Evolutionary conservation across 2,113 vertebrate species (phyloP).

Genomic region (Esox niger): DNA sequence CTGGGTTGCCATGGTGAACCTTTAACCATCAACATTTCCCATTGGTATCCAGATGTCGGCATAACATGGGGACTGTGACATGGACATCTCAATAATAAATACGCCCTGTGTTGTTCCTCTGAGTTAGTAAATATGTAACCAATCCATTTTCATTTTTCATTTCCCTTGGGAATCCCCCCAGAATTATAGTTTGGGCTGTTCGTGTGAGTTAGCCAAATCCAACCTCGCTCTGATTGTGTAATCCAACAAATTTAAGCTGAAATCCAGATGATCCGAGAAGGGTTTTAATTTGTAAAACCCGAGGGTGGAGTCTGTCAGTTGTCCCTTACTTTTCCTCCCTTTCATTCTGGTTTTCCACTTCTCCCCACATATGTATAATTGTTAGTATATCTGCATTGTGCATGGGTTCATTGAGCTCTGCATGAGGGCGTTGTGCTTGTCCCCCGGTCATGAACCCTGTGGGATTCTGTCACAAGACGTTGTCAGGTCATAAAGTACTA

Average conservation of each 20-base stretch:
- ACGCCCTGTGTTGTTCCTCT: no score
- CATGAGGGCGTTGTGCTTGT: background rate
- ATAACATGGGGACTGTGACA: no score
- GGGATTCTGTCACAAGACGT: no score
- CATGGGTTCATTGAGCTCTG: constrained; percentile 19
- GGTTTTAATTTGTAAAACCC: background rate
- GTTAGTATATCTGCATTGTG: constrained; percentile 25
- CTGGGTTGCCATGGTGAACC: background rate
- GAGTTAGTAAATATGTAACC: no score
- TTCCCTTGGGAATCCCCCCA: no score
- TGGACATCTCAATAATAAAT: no score
- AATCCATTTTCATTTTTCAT: no score
- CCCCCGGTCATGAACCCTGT: no score
- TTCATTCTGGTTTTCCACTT: constrained; percentile 14
- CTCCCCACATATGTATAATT: constrained; percentile 32
- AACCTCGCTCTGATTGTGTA: constrained; percentile 4
- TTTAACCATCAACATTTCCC: constrained; percentile 28
- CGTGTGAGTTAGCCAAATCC: no score
- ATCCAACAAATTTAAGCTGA: constrained; percentile 11
- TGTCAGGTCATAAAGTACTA: no score
- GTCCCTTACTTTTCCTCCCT: no score
- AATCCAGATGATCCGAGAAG: constrained; percentile 1
- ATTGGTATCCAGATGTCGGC: constrained; percentile 40
- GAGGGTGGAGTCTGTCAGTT: constrained; percentile 21
- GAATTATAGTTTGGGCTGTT: constrained; percentile 26